Evolutionary conservation across 2,888 invertebrate genomes (phyloP), one percentile per base, ranked within the genome.

Genomic region (Hipparchia sbordonii): DNA sequence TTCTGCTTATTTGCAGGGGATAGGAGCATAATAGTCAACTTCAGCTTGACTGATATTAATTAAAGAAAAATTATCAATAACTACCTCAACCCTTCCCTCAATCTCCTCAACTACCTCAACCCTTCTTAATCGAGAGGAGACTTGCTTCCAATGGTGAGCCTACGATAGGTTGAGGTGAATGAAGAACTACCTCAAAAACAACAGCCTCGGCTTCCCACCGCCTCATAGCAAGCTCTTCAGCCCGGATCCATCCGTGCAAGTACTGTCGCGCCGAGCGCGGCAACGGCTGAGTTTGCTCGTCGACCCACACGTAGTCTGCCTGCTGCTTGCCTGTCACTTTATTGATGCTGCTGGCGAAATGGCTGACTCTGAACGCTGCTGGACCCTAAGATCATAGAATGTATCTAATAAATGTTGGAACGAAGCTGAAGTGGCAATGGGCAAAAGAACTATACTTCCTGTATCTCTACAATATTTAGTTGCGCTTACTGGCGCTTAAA

Each of bases 221-320:
- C 2, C 72, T 81, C 39, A 75, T 10, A 0, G 92, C 92, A 62
- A 92, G 76, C 0, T 90, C 87, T 10, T 92, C 92, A 48, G 93
- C 92, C 56, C 89, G 82, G n/a, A 86, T 76, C 91, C 91, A 93
- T 0, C 88, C 86, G 7, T 90, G 83, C 0, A 92, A 84, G 71
- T 87, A 88, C 67, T 85, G 85, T 4, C 92, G 82, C 2, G 85
- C 89, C 1, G 93, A 92, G 61, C 89, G 80, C 0, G 92, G 92
- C 10, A 93, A 75, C 0, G 93, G 92, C 72, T 93, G 93, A 0
- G 87, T 88, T 76, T 93, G 92, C 0, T 91, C 90, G 52, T 93
- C 93, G 2, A 84, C 74, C 93, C 93, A 91, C 0, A 80, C 54
- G 4, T 80, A 71, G 7, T 89, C 89, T 0, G 78, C 70, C 0